phyloP scores from a whole-genome alignment of 2,113 vertebrate species.

The Nerophis ophidion region DNA sequence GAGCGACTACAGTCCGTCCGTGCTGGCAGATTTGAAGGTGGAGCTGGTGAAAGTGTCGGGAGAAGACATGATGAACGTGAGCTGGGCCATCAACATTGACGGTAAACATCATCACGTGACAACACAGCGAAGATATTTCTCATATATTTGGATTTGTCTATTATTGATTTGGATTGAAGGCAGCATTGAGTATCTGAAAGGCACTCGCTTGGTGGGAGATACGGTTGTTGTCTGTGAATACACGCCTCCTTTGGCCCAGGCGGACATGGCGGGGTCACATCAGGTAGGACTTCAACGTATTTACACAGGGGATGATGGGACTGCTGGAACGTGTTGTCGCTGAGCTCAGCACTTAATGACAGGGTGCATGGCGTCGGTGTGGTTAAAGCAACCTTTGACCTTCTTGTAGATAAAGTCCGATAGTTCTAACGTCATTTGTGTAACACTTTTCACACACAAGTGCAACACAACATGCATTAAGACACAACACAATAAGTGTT shows the following conservation, averaged over 20 bases:
- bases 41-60: constrained; percentile 4
- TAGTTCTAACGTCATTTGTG: too few relatives aligned
- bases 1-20: constrained; percentile 35
- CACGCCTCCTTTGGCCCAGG: constrained; percentile 14
- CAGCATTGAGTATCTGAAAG: constrained; percentile 24
- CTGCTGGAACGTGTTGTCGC: too few relatives aligned
- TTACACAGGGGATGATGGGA: not conserved
- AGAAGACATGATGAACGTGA: constrained; percentile 60
- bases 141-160: too few relatives aligned
- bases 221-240: constrained; percentile 9
- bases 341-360: too few relatives aligned
- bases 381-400: too few relatives aligned
- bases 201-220: rapidly evolving
- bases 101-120: constrained; percentile 43
- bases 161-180: constrained; percentile 26
- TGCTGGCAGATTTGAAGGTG: constrained; percentile 39
- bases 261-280: not conserved
- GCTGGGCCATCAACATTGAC: constrained; percentile 73
- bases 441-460: too few relatives aligned
- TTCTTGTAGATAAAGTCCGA: too few relatives aligned
- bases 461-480: too few relatives aligned
- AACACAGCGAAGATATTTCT: not conserved
- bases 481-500: too few relatives aligned
- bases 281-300: constrained; percentile 32
- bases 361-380: too few relatives aligned